Percentiles rank a stretch among this genome's conserved stretches.
Evolutionary conservation across 2,113 vertebrate genomes (phyloP).

Genomic region (Porphyrio hochstetteri): DNA sequence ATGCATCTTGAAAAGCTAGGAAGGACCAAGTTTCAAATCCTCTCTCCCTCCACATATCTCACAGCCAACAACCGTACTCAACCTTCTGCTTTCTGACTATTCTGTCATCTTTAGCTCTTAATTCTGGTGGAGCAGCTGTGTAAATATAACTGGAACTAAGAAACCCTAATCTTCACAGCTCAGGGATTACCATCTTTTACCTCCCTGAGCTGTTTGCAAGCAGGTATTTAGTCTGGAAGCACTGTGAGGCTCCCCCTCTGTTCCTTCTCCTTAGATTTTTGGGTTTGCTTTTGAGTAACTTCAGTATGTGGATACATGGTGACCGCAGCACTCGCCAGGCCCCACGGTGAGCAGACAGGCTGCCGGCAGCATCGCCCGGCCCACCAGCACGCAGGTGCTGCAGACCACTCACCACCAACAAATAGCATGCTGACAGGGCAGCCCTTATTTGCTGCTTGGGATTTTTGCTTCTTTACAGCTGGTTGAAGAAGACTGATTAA

Average conservation of each 20-base stretch:
- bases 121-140: background rate
- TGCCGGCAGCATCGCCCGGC: background rate
- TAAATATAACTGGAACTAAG: slow-evolving; percentile 41
- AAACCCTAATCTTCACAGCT: background rate
- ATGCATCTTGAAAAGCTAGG: background rate
- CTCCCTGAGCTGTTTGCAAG: background rate
- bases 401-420: background rate
- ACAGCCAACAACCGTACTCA: background rate
- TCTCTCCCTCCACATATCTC: background rate
- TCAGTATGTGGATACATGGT: rapidly evolving
- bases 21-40: background rate
- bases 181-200: slow-evolving; percentile 1
- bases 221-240: background rate
- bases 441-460: background rate
- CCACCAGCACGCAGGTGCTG: background rate
- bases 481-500: background rate
- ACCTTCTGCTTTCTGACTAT: background rate
- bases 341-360: rapidly evolving
- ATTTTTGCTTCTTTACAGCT: background rate
- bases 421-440: background rate
- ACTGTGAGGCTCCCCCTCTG: background rate
- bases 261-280: background rate
- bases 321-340: rapidly evolving
- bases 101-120: slow-evolving; percentile 26
- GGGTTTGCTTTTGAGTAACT: background rate